Evolutionary conservation across 2,888 invertebrate genomes (phyloP), one percentile per base, ranked within the genome.

Genomic region (Noctua janthina): DNA sequence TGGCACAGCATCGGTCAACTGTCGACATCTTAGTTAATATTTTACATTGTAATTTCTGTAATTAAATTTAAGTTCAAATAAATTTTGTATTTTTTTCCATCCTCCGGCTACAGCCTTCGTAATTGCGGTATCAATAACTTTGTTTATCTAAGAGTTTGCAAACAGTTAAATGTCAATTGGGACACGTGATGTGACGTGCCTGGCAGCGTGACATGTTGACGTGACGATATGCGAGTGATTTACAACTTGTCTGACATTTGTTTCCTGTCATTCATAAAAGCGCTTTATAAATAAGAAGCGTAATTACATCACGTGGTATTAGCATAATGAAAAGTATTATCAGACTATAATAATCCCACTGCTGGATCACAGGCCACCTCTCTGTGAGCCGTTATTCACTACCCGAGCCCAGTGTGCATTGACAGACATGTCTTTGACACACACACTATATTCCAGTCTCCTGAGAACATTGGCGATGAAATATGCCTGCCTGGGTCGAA

Each of bases 191-290:
- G 3, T 23, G 56, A 10, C 56, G 23, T 82, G 59, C 51, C 62
- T 11, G 51, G 29, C 80, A 72, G 62, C 70, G 64, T 62, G 84
- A 83, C 67, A 62, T 7, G 54, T 20, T 72, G 23, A 35, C 74
- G 67, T 82, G 64, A 70, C 49, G 23, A 35, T 51, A 56, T 20
- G n/a, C 49, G 49, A 43, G 35, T 69, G 54, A 64, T 79, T 83
- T 56, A 79, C 17, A 78, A 59, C 62, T 56, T 64, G 35, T 64
- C n/a, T 13, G 39, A 15, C 29, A 82, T 82, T 78, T 83, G 54
- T 83, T 71, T 75, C 15, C 51, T n/a, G 51, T 23, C 76, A 39
- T 23, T 76, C 49, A 76, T 59, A 49, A 49, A 49, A 49, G 29
- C 29, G 39, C 20, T 67, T 39, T 35, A 39, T 59, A 6, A n/a